Conservation (phyloP, 2,888 invertebrate genomes). For the Drosophila prolongata region DNA sequence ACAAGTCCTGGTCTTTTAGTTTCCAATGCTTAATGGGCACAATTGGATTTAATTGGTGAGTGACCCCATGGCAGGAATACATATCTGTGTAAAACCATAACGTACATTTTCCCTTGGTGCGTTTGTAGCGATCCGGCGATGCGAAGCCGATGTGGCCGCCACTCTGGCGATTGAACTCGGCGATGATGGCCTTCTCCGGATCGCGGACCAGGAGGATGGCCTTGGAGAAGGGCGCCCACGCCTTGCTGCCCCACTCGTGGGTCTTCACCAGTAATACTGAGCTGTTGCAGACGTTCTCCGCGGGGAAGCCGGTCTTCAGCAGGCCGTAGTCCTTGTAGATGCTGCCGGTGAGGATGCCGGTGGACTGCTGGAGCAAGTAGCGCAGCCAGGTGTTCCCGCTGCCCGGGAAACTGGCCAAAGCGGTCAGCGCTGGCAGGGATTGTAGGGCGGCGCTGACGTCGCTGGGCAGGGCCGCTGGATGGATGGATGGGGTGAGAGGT, state of each 20-base stretch:
- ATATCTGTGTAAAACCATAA: background rate
- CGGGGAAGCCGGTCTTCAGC: slow-evolving; percentile 91
- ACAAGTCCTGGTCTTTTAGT: no score
- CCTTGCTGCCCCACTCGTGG: slow-evolving; percentile 89
- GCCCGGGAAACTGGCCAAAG: slow-evolving; percentile 92
- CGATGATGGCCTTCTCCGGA: slow-evolving; percentile 88
- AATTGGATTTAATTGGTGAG: background rate
- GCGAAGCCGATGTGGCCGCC: slow-evolving; percentile 93
- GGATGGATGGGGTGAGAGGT: accelerated
- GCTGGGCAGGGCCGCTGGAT: slow-evolving; percentile 64
- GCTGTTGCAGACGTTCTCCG: slow-evolving; percentile 90
- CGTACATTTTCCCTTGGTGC: slow-evolving; percentile 88
- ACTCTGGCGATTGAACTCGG: slow-evolving; percentile 92
- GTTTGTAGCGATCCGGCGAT: slow-evolving; percentile 87
- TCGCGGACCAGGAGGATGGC: slow-evolving; percentile 90
- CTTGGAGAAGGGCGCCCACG: slow-evolving; percentile 87
- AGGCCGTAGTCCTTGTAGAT: slow-evolving; percentile 93
- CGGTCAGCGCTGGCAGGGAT: slow-evolving; percentile 82
- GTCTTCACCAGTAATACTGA: slow-evolving; percentile 92
- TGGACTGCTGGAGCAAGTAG: slow-evolving; percentile 91
- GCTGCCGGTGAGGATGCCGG: slow-evolving; percentile 91
- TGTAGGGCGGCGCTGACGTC: slow-evolving; percentile 53
- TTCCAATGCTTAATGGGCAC: background rate
- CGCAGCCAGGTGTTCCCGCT: slow-evolving; percentile 94
- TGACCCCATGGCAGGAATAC: background rate